These are phyloP conservation scores for Myodes glareolus DNA, from an alignment of 2,113 vertebrate species.

Conservation along the genomic window DNA sequence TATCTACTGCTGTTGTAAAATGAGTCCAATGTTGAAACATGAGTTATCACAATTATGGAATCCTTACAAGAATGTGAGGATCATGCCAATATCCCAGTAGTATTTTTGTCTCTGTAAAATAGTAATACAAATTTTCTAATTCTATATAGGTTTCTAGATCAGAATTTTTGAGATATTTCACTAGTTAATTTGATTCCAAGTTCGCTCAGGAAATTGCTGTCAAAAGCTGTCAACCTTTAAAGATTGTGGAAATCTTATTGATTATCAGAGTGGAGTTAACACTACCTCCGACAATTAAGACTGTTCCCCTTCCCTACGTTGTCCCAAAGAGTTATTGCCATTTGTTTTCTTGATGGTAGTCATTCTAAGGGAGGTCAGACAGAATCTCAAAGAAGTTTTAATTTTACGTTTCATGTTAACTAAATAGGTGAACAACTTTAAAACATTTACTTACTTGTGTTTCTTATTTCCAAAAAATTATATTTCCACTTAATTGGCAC, in stretches of 20 bases:
- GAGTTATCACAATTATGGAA: not conserved
- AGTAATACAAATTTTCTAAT: not conserved
- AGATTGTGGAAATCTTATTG: not conserved
- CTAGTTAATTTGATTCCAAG: not conserved
- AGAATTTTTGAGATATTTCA: not conserved
- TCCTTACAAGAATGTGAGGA: not conserved
- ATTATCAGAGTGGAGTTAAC: not conserved
- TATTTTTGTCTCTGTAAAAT: not conserved
- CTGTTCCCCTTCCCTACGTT: not conserved
- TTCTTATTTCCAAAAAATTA: not conserved
- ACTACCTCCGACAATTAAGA: not conserved
- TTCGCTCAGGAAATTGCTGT: not conserved
- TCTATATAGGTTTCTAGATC: not conserved
- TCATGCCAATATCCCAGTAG: not conserved
- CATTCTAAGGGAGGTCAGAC: not conserved
- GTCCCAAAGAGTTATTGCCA: not conserved
- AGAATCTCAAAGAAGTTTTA: not conserved
- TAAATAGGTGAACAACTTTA: not conserved
- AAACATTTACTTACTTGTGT: not conserved
- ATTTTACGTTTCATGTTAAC: not conserved
- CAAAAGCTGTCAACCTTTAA: not conserved
- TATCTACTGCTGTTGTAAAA: not conserved
- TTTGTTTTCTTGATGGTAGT: not conserved
- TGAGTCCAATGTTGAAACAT: not conserved
- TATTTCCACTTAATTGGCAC: not conserved